Evolutionary conservation across 1,140 invertebrate species (phyloP).

Genomic region (Aphelenchoides besseyi): DNA sequence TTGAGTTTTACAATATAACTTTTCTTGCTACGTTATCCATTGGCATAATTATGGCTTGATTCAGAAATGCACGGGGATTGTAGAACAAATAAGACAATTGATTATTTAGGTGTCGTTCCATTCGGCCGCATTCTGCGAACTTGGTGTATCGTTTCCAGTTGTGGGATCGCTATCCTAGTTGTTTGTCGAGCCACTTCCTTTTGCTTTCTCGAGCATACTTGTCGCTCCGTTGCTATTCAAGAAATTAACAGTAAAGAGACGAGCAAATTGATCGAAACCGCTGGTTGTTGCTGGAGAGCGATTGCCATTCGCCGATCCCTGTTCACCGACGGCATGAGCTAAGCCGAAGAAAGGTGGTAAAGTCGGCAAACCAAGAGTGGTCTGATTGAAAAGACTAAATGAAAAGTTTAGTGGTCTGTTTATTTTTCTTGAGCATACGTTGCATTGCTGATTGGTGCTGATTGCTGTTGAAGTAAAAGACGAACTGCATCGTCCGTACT

Average conservation of each 20-base stretch:
- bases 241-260: neutral
- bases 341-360: slow-evolving; percentile 1
- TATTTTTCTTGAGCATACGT: neutral
- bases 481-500: slow-evolving; percentile 8
- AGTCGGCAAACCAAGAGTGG: neutral
- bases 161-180: neutral
- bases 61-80: too few species aligned
- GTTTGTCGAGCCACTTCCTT: neutral
- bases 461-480: slow-evolving; percentile 6
- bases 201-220: neutral
- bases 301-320: neutral
- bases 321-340: neutral
- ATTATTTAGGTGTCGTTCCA: too few species aligned
- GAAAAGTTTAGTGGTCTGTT: neutral
- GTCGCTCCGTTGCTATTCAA: neutral
- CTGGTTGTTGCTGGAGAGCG: neutral
- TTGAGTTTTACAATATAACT: too few species aligned
- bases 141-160: neutral
- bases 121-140: neutral
- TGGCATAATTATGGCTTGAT: too few species aligned
- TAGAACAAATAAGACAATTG: neutral
- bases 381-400: neutral
- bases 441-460: neutral
- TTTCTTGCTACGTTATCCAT: too few species aligned
- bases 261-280: slow-evolving; percentile 8